Evolutionary conservation across 1,140 invertebrate species (phyloP), one percentile per base, ranked within the genome.

Genomic region (Diachasmimorpha longicaudata): DNA sequence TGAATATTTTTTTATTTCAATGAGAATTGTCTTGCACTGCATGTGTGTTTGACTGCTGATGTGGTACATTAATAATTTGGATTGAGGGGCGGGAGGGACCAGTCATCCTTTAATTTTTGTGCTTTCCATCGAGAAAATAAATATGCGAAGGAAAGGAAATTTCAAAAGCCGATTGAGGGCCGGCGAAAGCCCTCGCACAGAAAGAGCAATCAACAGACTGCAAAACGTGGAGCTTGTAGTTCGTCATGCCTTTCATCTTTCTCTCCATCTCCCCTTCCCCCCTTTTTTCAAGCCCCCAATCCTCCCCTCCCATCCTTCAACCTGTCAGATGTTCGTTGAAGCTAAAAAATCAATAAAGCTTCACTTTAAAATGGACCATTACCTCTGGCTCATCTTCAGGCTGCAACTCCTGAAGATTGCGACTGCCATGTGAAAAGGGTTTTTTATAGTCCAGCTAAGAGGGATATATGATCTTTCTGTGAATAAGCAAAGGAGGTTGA

Each of bases 341-440:
- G 79, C 78, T 79, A 74, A 79, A 80, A 81, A 81, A 81, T 80
- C 80, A 80, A 81, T 81, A 81, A 77, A 70, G 37, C 69, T 16
- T 25, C 11, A 23, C 44, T 76, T 44, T 76, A 46, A 70, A 72
- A 69, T n/a, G 67, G 25, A 16, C 46, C 46, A 52, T 70, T 77
- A 42, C 52, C 68, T 67, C 58, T 52, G n/a, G 37, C 63, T 72
- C 72, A 69, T 77, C 70, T 76, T 67, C 36, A 68, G 46, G 52
- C 58, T 23, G 14, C 8, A 58, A 58, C n/a, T 21, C 5, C 19
- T 36, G 52, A 66, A 72, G 25, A 69, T 52, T 72, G 37, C 31
- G 31, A 73, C 16, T 63, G 31, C 23, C n/a, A 66, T 14, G 11
- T 63, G 42, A 63, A 55, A 42, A n/a, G 21, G 3, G 3, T 72